phyloP scores from a whole-genome alignment of 2,113 vertebrate genomes.

The Lontra canadensis region DNA sequence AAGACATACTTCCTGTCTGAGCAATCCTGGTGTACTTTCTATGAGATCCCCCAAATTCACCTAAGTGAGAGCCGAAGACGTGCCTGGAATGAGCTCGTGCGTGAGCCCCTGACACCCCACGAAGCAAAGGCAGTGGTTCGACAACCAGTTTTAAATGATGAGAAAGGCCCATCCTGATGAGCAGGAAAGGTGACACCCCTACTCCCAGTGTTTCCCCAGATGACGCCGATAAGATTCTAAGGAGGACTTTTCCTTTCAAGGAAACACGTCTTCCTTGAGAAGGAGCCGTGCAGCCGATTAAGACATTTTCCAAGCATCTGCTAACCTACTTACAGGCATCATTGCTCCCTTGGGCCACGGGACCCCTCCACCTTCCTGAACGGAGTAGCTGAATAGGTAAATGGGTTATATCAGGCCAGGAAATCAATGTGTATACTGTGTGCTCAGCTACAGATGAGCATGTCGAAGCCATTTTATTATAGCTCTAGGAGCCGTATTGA shows the following conservation, averaged over 20 bases:
- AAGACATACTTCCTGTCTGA: background rate
- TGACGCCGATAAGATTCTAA: background rate
- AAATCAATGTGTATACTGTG: slow-evolving; percentile 91
- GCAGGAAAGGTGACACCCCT: background rate
- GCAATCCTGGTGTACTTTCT: background rate
- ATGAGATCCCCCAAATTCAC: background rate
- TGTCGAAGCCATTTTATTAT: slow-evolving; percentile 90
- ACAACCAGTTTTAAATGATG: background rate
- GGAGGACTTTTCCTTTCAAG: slow-evolving; percentile 29
- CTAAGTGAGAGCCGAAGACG: background rate
- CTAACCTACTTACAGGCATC: slow-evolving; percentile 88
- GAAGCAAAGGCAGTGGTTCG: background rate
- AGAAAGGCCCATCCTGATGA: background rate
- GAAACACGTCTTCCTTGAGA: slow-evolving; percentile 74
- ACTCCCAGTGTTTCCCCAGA: background rate
- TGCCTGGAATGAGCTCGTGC: background rate
- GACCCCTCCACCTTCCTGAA: slow-evolving; percentile 88
- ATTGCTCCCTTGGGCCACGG: slow-evolving; percentile 87
- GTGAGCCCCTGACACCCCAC: background rate
- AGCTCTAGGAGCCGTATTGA: slow-evolving; percentile 90
- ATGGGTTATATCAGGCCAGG: slow-evolving; percentile 89
- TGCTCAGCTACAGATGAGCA: slow-evolving; percentile 86
- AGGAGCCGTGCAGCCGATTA: slow-evolving; percentile 83
- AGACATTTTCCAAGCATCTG: slow-evolving; percentile 87
- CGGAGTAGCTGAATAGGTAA: slow-evolving; percentile 90